Conservation (phyloP, 2,888 invertebrate species). For the Dryocosmus kuriphilus region DNA sequence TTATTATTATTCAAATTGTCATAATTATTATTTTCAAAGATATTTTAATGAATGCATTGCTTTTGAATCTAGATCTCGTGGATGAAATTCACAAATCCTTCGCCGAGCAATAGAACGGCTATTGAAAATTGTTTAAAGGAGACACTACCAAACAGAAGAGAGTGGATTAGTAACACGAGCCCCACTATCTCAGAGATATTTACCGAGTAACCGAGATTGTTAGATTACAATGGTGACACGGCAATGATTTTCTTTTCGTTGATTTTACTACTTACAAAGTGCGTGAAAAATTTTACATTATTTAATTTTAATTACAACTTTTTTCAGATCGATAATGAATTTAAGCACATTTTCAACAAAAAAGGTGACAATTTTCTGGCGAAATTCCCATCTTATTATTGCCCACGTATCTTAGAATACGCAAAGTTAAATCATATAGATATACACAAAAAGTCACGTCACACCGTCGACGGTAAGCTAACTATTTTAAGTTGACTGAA, state of each 20-base stretch:
- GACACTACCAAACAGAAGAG: too few relatives aligned
- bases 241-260: neutral
- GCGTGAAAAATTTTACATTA: neutral
- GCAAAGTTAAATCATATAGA: neutral
- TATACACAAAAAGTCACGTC: neutral
- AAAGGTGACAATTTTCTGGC: neutral
- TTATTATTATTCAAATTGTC: too few relatives aligned
- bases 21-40: too few relatives aligned
- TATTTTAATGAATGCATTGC: too few relatives aligned
- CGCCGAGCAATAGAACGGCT: too few relatives aligned
- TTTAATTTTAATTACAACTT: neutral
- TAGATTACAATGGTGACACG: conserved; percentile 45
- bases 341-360: neutral
- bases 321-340: neutral
- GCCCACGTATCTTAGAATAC: neutral
- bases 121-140: too few relatives aligned
- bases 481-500: too few relatives aligned
- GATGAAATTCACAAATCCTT: too few relatives aligned
- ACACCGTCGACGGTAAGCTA: neutral
- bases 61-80: too few relatives aligned
- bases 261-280: neutral
- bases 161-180: too few relatives aligned
- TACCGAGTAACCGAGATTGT: conserved; percentile 41
- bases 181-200: conserved; percentile 44
- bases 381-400: neutral